Base-by-base conservation (phyloP, 2,113 vertebrate genomes). In the Callipepla squamata region DNA sequence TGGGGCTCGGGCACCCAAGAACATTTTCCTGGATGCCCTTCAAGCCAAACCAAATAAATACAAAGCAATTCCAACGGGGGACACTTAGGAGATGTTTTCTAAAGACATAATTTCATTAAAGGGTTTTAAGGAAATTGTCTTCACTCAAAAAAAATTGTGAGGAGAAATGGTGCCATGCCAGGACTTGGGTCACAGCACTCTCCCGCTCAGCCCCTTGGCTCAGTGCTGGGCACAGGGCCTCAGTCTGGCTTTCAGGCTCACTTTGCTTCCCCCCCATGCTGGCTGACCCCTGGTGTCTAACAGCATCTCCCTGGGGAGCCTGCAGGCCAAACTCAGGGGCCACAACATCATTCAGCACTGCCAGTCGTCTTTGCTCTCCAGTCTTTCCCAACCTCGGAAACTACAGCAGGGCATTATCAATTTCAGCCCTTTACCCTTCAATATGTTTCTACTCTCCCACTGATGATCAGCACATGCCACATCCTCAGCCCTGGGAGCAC, bases 11-110 rank as follows among this genome's bases (percentile, higher is more conserved):
- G 57, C 57, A 22, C 51, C 66, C 47, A 40, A 44, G 82, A 59
- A 90, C 80, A 16, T 26, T 18, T 58, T 96, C n/a, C 91, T 93
- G 94, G 84, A 65, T 85, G 89, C 48, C 74, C 79, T 95, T 94
- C 95, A 87, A 89, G 45, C 25, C 20, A n/a, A 32, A 32, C 5
- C 14, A 85, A 68, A 76, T 32, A 75, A 92, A 87, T 57, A 22
- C 1, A 0, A 11, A 80, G 63, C 16, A 53, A 58, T 22, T 90
- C 58, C 70, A 74, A 58, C 38, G 69, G 66, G 62, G 28, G 45
- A 94, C 66, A 59, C 59, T 59, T 1, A 5, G 70, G 28, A 89
- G 3, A 0, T 23, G 21, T 74, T 42, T 82, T 87, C n/a, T 5
- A 77, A 40, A 45, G 73, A 26, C 1, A 28, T 75, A 58, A 90